phyloP scores from a whole-genome alignment of 2,113 vertebrate genomes.

The Tympanuchus pallidicinctus region DNA sequence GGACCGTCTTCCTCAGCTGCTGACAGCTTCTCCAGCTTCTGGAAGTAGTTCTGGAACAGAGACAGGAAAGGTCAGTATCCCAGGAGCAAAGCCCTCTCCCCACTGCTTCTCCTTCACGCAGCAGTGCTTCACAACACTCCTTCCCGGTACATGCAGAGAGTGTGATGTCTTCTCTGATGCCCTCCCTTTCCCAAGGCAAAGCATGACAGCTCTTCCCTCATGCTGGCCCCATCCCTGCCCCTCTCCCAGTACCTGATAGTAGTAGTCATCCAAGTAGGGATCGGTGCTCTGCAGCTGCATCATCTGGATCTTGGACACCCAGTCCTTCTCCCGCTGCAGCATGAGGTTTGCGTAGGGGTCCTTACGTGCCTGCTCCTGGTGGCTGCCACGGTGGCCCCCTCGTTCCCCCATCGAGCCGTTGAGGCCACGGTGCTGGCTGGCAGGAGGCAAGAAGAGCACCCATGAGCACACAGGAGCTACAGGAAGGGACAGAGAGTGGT shows the following conservation, averaged over 20 bases:
- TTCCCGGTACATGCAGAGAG: fast-evolving
- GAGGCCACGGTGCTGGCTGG: slow-evolving; percentile 80
- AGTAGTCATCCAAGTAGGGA: slow-evolving; percentile 96
- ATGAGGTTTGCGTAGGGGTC: slow-evolving; percentile 97
- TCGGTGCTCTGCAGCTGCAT: slow-evolving; percentile 98
- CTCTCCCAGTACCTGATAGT: slow-evolving; percentile 84
- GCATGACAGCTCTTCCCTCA: fast-evolving
- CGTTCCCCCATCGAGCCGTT: slow-evolving; percentile 80
- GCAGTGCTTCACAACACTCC: neutral
- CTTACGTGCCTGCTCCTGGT: slow-evolving; percentile 84
- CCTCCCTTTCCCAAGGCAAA: neutral
- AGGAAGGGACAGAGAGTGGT: slow-evolving; percentile 58
- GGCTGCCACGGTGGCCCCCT: slow-evolving; percentile 76
- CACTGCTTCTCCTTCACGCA: neutral
- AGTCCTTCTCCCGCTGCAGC: slow-evolving; percentile 96
- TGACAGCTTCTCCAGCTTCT: slow-evolving; percentile 95
- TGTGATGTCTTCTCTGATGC: neutral
- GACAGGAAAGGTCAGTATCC: neutral
- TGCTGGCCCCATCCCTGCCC: neutral
- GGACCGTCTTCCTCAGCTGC: slow-evolving; percentile 84
- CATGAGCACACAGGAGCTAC: slow-evolving; percentile 64
- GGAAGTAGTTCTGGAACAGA: slow-evolving; percentile 90
- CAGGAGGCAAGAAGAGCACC: slow-evolving; percentile 63
- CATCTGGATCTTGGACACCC: slow-evolving; percentile 98
- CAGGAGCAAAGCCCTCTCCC: fast-evolving